Percentiles rank a stretch among this genome's conserved stretches.
These are phyloP conservation scores for Hanleya hanleyi DNA, from an alignment of 2,888 invertebrate genomes.

Conservation along the genomic window DNA sequence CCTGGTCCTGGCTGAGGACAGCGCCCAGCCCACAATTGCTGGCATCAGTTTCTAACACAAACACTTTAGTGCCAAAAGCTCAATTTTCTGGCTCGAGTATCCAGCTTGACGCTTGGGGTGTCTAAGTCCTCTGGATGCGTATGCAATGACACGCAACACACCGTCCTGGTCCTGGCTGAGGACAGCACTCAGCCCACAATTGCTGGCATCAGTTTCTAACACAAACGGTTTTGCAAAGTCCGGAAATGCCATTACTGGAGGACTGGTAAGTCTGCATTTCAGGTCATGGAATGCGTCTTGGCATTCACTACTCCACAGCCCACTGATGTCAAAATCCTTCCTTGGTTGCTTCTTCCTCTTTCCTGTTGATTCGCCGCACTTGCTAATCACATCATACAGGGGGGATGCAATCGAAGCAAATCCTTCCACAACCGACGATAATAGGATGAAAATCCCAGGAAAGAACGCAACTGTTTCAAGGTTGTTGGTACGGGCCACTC, in stretches of 20 bases:
- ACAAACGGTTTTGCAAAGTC: conserved; percentile 22
- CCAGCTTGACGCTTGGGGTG: too few species aligned
- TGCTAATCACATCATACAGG: background rate
- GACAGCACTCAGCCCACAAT: too few species aligned
- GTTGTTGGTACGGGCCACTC: too few species aligned
- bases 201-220: too few species aligned
- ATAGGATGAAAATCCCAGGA: background rate
- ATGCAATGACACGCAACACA: too few species aligned
- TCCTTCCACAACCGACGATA: background rate
- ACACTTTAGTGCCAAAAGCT: too few species aligned
- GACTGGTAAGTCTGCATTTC: conserved; percentile 26
- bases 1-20: conserved; percentile 22
- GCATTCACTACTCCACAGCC: conserved; percentile 25
- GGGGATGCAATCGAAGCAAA: background rate
- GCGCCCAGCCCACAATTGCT: conserved; percentile 26
- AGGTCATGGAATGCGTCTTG: conserved; percentile 27
- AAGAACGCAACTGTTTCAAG: too few species aligned
- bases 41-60: conserved; percentile 31
- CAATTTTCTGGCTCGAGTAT: too few species aligned
- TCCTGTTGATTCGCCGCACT: background rate
- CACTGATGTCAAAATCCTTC: background rate
- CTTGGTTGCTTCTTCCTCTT: background rate
- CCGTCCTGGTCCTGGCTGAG: too few species aligned
- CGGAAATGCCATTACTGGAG: conserved; percentile 34
- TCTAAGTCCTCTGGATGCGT: too few species aligned